Evolutionary conservation across 2,888 invertebrate species (phyloP).

Genomic region (Plusia festucae): DNA sequence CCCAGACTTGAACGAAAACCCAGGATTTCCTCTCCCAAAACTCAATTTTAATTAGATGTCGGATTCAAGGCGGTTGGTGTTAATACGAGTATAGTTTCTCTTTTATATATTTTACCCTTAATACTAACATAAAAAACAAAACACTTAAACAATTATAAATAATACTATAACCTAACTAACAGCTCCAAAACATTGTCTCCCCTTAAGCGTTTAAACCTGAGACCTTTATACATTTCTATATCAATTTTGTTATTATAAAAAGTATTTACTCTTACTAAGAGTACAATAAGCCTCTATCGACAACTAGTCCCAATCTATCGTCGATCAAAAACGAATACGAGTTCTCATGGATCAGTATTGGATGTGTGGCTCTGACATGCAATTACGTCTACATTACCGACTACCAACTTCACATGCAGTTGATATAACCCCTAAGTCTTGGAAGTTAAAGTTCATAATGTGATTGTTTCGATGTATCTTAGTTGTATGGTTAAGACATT

Average conservation of each 20-base stretch:
- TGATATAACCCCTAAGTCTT: conserved; percentile 8
- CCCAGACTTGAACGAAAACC: conserved; percentile 2
- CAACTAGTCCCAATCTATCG: conserved; percentile 23
- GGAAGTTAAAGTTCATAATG: conserved; percentile 22
- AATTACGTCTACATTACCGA: conserved; percentile 63
- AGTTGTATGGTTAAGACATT: conserved; percentile 28
- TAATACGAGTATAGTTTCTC: too few species aligned
- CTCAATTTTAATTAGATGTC: background rate
- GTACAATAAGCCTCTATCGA: conserved; percentile 8
- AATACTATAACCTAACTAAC: too few species aligned
- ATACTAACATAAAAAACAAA: too few species aligned
- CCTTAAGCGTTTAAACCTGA: too few species aligned
- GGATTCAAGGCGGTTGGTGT: too few species aligned
- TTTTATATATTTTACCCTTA: too few species aligned
- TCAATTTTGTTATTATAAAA: too few species aligned
- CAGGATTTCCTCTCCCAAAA: conserved; percentile 3
- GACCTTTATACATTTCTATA: too few species aligned
- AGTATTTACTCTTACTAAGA: background rate
- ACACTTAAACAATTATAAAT: too few species aligned
- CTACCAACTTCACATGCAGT: conserved; percentile 15
- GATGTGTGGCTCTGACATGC: conserved; percentile 69
- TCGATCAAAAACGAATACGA: conserved; percentile 56
- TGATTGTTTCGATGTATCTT: background rate
- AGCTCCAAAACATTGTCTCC: too few species aligned
- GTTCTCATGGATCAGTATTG: conserved; percentile 56